Evolutionary conservation across 1,140 invertebrate genomes (phyloP).

Genomic region (Drosophila watanabei): DNA sequence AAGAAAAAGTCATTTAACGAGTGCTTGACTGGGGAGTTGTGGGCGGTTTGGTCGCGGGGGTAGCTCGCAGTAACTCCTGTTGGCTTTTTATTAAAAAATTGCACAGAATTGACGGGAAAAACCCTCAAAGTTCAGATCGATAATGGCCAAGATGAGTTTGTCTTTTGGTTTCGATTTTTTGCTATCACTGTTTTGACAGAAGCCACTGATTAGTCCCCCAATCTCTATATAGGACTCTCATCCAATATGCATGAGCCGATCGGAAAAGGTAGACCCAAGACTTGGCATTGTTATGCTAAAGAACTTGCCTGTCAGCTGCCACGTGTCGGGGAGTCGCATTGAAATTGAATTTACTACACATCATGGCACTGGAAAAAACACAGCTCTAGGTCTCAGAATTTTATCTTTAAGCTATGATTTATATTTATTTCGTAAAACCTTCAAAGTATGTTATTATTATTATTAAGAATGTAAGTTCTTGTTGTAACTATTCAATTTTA

Average conservation of each 20-base stretch:
- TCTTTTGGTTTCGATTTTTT: conserved; percentile 45
- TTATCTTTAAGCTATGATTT: neutral
- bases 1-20: conserved; percentile 79
- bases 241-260: conserved; percentile 76
- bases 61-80: conserved; percentile 14
- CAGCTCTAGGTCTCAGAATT: neutral
- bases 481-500: too few relatives aligned
- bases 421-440: neutral
- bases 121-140: conserved; percentile 46
- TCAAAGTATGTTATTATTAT: too few relatives aligned
- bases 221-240: conserved; percentile 44
- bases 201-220: conserved; percentile 62
- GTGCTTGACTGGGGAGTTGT: conserved; percentile 48
- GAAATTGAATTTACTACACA: conserved; percentile 73
- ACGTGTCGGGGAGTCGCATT: conserved; percentile 69
- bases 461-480: too few relatives aligned
- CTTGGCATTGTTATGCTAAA: conserved; percentile 74
- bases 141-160: conserved; percentile 32
- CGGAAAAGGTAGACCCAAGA: conserved; percentile 62
- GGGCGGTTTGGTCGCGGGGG: conserved; percentile 2
- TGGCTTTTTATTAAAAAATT: conserved; percentile 55
- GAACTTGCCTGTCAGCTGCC: conserved; percentile 75
- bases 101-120: conserved; percentile 36
- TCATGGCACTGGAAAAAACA: conserved; percentile 9
- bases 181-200: conserved; percentile 77